Conservation (phyloP, 2,797 vertebrate genomes). For the Pelodytes ibericus region DNA sequence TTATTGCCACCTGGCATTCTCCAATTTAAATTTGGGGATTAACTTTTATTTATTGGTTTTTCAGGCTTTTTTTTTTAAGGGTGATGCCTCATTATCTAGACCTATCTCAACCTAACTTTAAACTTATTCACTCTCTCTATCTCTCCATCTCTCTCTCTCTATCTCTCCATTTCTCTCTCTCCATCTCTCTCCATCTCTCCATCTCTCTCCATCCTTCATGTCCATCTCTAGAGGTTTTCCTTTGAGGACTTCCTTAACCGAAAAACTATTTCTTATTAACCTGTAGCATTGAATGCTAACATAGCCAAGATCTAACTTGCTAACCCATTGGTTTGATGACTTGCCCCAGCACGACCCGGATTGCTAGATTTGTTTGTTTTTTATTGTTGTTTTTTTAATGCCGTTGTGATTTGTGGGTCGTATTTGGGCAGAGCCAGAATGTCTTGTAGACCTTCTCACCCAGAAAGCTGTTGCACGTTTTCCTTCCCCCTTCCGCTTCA, state of each 20-base stretch:
- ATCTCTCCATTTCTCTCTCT: too few relatives aligned
- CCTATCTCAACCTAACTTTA: constrained; percentile 20
- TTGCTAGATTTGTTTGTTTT: too few relatives aligned
- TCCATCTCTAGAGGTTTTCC: constrained; percentile 12
- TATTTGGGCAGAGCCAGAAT: neutral
- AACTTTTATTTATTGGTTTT: neutral
- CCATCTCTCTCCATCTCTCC: neutral
- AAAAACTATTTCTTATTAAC: constrained; percentile 22
- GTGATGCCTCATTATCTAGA: constrained; percentile 41
- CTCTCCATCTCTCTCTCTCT: too few relatives aligned
- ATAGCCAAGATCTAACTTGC: constrained; percentile 33
- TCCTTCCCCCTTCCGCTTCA: neutral
- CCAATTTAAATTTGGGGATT: neutral
- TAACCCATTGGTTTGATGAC: constrained; percentile 27
- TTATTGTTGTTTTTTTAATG: neutral
- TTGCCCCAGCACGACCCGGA: neutral
- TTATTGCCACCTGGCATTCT: too few relatives aligned
- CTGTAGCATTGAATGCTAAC: constrained; percentile 3
- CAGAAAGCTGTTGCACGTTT: too few relatives aligned
- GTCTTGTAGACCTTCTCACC: too few relatives aligned
- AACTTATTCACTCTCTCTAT: neutral
- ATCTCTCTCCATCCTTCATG: neutral
- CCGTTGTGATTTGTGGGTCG: neutral
- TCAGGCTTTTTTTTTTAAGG: too few relatives aligned
- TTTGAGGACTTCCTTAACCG: constrained; percentile 14